Conservation (phyloP, 1,140 invertebrate species). For the Ceratina japonica region DNA sequence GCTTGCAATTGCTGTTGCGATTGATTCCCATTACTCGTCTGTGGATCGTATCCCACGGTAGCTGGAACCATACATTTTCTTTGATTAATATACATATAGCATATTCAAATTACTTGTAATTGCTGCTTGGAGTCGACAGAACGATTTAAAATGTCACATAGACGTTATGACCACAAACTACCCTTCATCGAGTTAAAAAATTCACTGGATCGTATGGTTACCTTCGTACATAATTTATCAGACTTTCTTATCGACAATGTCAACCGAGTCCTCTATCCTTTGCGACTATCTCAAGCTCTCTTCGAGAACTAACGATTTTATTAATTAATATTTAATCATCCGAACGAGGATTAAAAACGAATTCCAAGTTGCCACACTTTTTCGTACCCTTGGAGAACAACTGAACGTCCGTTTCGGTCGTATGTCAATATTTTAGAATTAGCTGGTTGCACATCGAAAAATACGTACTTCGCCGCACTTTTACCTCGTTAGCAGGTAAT, state of each 20-base stretch:
- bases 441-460: neutral
- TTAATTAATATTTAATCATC: too few species aligned
- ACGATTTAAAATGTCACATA: too few species aligned
- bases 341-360: too few species aligned
- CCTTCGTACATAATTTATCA: constrained; percentile 40
- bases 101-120: too few species aligned
- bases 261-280: constrained; percentile 22
- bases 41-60: constrained; percentile 74
- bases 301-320: neutral
- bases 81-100: neutral
- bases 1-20: constrained; percentile 60
- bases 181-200: neutral
- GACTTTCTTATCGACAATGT: constrained; percentile 23
- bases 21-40: constrained; percentile 65
- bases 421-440: too few species aligned
- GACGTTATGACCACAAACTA: neutral
- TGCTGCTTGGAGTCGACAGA: too few species aligned
- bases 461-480: constrained; percentile 8
- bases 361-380: too few species aligned
- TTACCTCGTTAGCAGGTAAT: constrained; percentile 11
- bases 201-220: constrained; percentile 26
- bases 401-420: too few species aligned
- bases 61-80: constrained; percentile 51
- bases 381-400: too few species aligned
- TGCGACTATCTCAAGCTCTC: neutral